A percentile compares a stretch with the other conserved stretches of the same genome.
These are phyloP conservation scores for Siderastrea siderea DNA, from an alignment of 92 coral and sea anemone species.

Conservation along the genomic window DNA sequence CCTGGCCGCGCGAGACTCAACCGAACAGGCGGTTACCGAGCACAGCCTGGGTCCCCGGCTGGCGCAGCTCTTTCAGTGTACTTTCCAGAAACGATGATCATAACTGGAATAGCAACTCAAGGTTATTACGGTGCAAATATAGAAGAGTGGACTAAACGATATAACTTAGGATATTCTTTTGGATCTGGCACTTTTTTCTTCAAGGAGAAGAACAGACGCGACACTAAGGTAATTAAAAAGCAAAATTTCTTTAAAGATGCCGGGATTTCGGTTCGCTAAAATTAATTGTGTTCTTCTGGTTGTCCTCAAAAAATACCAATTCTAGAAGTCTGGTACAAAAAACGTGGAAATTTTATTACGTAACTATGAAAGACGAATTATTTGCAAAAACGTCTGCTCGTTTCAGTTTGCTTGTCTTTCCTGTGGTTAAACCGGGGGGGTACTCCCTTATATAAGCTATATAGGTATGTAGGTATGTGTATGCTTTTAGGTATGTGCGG, in stretches of 20 bases:
- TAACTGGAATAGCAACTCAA: constrained; percentile 88
- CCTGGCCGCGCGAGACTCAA: constrained; percentile 76
- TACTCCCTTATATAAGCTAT: too few relatives aligned
- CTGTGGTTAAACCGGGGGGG: too few relatives aligned
- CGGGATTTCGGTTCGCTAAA: too few relatives aligned
- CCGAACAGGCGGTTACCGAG: constrained; percentile 78
- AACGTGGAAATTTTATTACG: too few relatives aligned
- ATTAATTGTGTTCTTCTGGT: too few relatives aligned
- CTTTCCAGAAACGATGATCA: constrained; percentile 58
- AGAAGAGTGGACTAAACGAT: constrained; percentile 74
- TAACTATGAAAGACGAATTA: too few relatives aligned
- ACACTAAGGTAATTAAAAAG: constrained; percentile 58
- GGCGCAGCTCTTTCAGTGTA: constrained; percentile 30
- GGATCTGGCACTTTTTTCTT: constrained; percentile 49
- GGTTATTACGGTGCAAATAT: constrained; percentile 65
- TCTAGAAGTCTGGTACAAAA: too few relatives aligned
- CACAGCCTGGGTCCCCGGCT: constrained; percentile 38
- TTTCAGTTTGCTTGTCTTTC: too few relatives aligned
- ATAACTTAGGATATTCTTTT: constrained; percentile 58
- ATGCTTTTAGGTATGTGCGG: too few relatives aligned
- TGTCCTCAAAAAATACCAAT: too few relatives aligned
- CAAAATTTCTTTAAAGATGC: background rate
- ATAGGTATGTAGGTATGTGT: too few relatives aligned
- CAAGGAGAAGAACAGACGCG: constrained; percentile 30
- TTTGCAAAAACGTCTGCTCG: too few relatives aligned